These are phyloP conservation scores for Isotomurus palustris DNA, from an alignment of 2,888 invertebrate species.

Conservation along the genomic window DNA sequence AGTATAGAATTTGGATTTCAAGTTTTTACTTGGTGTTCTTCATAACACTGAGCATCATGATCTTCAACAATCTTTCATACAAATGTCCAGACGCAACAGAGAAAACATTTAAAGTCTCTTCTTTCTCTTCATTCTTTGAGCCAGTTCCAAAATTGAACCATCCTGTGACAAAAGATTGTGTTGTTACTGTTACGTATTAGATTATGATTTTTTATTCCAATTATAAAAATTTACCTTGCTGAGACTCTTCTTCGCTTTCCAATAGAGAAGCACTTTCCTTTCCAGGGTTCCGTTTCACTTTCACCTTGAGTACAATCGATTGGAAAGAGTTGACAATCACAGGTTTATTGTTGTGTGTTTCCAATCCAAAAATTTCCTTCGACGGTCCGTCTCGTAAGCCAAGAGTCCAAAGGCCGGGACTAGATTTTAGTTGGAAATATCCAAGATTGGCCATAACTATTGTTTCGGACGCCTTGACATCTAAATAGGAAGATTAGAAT, in stretches of 20 bases:
- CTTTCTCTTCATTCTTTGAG: slow-evolving; percentile 57
- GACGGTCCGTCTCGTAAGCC: slow-evolving; percentile 87
- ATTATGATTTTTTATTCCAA: too few relatives aligned
- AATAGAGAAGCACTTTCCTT: slow-evolving; percentile 81
- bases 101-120: slow-evolving; percentile 89
- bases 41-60: slow-evolving; percentile 97
- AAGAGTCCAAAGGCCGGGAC: slow-evolving; percentile 92
- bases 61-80: slow-evolving; percentile 91
- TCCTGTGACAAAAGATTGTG: slow-evolving; percentile 16
- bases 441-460: slow-evolving; percentile 91
- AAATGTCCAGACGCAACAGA: slow-evolving; percentile 97
- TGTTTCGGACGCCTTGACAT: slow-evolving; percentile 31
- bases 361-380: slow-evolving; percentile 89
- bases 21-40: slow-evolving; percentile 79
- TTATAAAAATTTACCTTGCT: not conserved
- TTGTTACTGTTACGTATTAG: too few relatives aligned
- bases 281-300: slow-evolving; percentile 85
- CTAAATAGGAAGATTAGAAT: not conserved
- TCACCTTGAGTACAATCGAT: slow-evolving; percentile 84
- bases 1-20: not conserved
- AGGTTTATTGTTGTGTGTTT: slow-evolving; percentile 52
- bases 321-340: slow-evolving; percentile 76
- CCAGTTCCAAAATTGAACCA: slow-evolving; percentile 47
- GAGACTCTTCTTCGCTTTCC: slow-evolving; percentile 63
- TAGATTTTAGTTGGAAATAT: slow-evolving; percentile 96